Conservation (phyloP, 2,888 invertebrate genomes). For the Lepas anatifera region DNA sequence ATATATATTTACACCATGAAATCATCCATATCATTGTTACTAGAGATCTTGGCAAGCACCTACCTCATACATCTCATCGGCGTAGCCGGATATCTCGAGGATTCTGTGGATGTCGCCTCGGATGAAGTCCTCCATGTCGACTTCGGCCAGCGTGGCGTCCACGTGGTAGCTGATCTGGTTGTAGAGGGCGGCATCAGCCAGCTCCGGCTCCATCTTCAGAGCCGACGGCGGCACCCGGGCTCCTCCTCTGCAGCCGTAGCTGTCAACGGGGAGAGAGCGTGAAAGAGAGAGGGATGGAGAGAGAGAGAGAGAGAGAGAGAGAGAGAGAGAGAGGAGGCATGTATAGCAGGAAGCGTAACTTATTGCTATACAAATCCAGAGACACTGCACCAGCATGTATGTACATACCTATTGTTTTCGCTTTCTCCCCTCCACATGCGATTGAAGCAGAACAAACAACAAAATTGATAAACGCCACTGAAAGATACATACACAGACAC, state of each 20-base stretch:
- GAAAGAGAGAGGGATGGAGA: too few species aligned
- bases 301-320: too few species aligned
- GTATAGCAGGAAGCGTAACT: too few species aligned
- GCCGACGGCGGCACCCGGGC: constrained; percentile 44
- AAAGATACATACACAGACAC: too few species aligned
- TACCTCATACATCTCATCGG: not conserved
- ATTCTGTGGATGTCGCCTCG: constrained; percentile 82
- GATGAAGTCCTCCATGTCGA: constrained; percentile 87
- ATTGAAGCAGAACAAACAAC: too few species aligned
- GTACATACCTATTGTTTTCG: constrained; percentile 4
- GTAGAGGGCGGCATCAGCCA: constrained; percentile 36
- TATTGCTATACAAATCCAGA: too few species aligned
- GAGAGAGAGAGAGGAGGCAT: too few species aligned
- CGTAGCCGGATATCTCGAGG: constrained; percentile 34
- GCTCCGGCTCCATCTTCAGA: constrained; percentile 64
- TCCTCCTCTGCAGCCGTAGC: not conserved
- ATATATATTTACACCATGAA: too few species aligned
- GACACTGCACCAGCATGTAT: too few species aligned
- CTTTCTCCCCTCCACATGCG: not conserved
- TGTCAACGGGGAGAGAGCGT: not conserved
- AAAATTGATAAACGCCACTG: too few species aligned
- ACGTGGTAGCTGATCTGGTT: constrained; percentile 76
- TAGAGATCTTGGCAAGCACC: too few species aligned
- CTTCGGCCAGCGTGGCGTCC: constrained; percentile 85
- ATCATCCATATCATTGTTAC: too few species aligned